These are phyloP conservation scores for Sebastes hubbsi DNA, from an alignment of 2,797 vertebrate species.

Conservation along the genomic window DNA sequence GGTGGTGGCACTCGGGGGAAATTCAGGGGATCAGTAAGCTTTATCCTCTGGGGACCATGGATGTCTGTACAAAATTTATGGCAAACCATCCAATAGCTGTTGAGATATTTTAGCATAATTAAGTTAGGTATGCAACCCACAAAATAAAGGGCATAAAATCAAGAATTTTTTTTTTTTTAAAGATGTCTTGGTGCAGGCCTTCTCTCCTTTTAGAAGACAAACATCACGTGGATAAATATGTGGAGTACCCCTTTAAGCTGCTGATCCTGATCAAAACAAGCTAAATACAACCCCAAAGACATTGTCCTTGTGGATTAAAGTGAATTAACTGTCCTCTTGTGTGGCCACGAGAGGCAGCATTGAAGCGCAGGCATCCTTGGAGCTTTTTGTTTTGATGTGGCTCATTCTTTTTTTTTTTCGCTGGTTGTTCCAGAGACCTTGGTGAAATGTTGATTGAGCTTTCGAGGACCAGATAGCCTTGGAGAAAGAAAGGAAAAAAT, in stretches of 20 bases:
- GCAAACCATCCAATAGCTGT: not conserved
- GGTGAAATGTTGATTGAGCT: conserved; percentile 70
- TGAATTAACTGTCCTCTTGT: not conserved
- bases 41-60: not conserved
- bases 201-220: not conserved
- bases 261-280: not conserved
- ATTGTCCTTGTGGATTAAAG: conserved; percentile 6
- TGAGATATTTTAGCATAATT: not conserved
- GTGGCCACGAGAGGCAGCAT: conserved; percentile 9
- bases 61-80: not conserved
- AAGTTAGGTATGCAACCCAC: not conserved
- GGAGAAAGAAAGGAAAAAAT: not conserved
- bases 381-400: conserved; percentile 45
- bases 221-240: not conserved
- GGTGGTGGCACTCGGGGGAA: not conserved
- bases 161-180: not conserved
- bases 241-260: not conserved
- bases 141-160: not conserved
- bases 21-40: not conserved
- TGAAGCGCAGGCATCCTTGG: conserved; percentile 33
- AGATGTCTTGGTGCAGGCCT: not conserved
- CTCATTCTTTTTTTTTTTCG: conserved; percentile 21
- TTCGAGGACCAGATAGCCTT: conserved; percentile 51
- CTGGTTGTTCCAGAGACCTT: conserved; percentile 53
- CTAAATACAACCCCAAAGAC: not conserved